phyloP scores from a whole-genome alignment of 2,113 vertebrate genomes.

The Mustela nigripes region DNA sequence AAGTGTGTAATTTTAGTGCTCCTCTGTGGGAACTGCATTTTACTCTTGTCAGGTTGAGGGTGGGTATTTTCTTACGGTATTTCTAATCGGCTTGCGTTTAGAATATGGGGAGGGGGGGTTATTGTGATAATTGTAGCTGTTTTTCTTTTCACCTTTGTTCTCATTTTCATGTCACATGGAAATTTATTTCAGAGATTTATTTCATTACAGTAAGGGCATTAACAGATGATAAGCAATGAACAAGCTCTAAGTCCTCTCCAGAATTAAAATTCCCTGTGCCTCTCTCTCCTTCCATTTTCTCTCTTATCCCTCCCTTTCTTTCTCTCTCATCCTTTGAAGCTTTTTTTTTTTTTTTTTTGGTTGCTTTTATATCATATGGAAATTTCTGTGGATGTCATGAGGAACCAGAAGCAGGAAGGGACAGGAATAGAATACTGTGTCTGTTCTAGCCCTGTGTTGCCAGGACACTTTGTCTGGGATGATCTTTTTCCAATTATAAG shows the following conservation, averaged over 20 bases:
- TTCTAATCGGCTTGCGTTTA: background rate
- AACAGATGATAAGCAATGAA: background rate
- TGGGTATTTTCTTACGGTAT: background rate
- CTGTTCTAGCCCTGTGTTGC: rapidly evolving
- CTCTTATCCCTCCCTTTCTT: background rate
- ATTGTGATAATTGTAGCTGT: background rate
- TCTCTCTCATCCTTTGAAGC: background rate
- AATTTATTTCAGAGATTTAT: background rate
- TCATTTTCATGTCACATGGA: background rate
- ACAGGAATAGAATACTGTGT: background rate
- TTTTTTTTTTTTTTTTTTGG: background rate
- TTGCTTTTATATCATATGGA: background rate
- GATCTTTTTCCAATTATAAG: background rate
- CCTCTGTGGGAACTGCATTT: background rate
- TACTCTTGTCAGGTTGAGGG: background rate
- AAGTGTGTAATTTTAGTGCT: background rate
- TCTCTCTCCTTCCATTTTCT: background rate
- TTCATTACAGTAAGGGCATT: conserved; percentile 10
- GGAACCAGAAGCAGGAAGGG: background rate
- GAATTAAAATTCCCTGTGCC: background rate
- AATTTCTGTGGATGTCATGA: background rate
- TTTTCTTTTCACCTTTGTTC: background rate
- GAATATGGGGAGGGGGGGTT: no score
- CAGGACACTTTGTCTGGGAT: background rate
- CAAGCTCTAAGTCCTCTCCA: background rate